Evolutionary conservation across 2,888 invertebrate species (phyloP), one percentile per base, ranked within the genome.

Genomic region (Galeruca laticollis): DNA sequence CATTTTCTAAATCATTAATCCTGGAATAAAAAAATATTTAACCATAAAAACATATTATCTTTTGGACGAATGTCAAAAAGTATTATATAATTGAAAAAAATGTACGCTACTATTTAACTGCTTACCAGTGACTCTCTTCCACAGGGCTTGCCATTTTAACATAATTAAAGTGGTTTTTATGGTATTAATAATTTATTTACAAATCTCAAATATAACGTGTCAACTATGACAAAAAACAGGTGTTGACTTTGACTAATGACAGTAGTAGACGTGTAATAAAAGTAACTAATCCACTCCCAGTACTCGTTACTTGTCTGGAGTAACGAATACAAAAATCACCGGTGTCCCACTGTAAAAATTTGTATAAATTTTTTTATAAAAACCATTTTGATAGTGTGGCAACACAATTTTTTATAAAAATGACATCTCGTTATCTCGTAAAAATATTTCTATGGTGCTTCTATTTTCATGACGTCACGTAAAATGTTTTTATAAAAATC

Each of bases 1-100:
- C 95, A 78, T 93, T 93, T 86, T 96, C 95, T 82, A 96, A 86
- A 85, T 96, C 95, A 78, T 89, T 89, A 78, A 92, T 86, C 91
- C 92, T 92, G 35, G 79, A 62, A 84, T 20, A 62, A 15, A 64
- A 64, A 71, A 69, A 31, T 33, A 56, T 59, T 26, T 13, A 43
- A 64, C 13, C 61, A 56, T 21, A 2, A 10, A 62, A 69, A 64
- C 59, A 74, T 71, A 59, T 31, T 70, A 61, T 54, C 49, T 33
- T 43, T 10, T 57, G 49, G 43, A 11, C 66, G 21, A 59, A 57
- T 40, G 37, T 56, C 35, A 47, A n/a, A 20, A 52, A 49, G n/a
- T 33, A 33, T 59, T 59, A 59, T 18, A 60, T 59, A 62, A 59
- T 56, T 21, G 31, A 43, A 56, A 20, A 15, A n/a, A 69, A 33